Percentiles rank a stretch among this genome's conserved stretches.
phyloP scores from a whole-genome alignment of 2,888 invertebrate genomes.

The Coelinius sp. region DNA sequence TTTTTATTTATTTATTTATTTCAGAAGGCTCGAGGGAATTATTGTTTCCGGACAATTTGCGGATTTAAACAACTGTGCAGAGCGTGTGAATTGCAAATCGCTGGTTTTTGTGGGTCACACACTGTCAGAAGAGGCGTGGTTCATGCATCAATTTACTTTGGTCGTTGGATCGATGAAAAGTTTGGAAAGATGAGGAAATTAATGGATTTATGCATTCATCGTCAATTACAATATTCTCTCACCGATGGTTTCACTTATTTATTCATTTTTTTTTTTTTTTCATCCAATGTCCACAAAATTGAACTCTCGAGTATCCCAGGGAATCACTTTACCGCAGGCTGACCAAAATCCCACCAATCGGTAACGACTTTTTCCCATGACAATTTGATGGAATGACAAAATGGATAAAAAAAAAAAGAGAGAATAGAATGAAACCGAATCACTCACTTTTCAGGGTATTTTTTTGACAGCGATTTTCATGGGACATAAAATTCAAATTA shows the following conservation, averaged over 20 bases:
- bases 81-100: slow-evolving; percentile 44
- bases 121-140: slow-evolving; percentile 41
- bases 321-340: neutral
- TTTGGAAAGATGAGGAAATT: neutral
- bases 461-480: slow-evolving; percentile 16
- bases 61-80: slow-evolving; percentile 20
- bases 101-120: slow-evolving; percentile 35
- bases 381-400: slow-evolving; percentile 34
- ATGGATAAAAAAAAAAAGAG: neutral
- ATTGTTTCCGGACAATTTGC: slow-evolving; percentile 24
- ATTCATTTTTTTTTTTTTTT: neutral
- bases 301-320: slow-evolving; percentile 1
- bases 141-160: neutral
- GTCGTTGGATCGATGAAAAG: neutral
- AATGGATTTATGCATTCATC: neutral
- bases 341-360: slow-evolving; percentile 23
- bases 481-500: slow-evolving; percentile 9
- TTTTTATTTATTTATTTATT: neutral
- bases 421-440: neutral
- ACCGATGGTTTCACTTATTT: neutral
- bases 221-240: neutral
- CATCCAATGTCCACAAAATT: slow-evolving; percentile 10
- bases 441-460: slow-evolving; percentile 27
- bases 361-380: slow-evolving; percentile 35
- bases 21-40: neutral